These are phyloP conservation scores for Aspidapion aeneum DNA, from an alignment of 2,888 invertebrate genomes.

Conservation along the genomic window DNA sequence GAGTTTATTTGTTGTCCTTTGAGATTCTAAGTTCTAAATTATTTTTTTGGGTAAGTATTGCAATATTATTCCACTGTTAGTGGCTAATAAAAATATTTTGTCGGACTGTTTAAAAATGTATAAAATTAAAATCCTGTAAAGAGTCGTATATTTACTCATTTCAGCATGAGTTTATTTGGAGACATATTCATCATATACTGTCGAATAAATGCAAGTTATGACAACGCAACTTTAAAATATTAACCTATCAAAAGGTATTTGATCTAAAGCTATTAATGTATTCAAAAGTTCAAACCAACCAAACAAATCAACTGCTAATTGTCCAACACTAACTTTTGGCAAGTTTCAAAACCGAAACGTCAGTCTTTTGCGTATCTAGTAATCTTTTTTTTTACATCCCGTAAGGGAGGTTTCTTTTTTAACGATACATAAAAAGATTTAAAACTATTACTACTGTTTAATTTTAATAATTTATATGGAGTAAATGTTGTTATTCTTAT, in stretches of 20 bases:
- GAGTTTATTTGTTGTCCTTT: conserved; percentile 64
- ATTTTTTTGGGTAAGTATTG: conserved; percentile 12
- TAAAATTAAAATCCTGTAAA: conserved; percentile 74
- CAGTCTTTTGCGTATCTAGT: conserved; percentile 63
- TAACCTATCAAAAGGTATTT: conserved; percentile 63
- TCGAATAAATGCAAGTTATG: conserved; percentile 67
- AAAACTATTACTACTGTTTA: too few relatives aligned
- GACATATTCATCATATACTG: conserved; percentile 67
- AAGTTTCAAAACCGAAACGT: conserved; percentile 65
- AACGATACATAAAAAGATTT: too few relatives aligned
- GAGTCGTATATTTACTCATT: conserved; percentile 67
- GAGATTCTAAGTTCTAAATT: conserved; percentile 39
- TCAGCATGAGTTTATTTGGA: conserved; percentile 76
- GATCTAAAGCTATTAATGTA: conserved; percentile 67
- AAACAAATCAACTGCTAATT: conserved; percentile 61
- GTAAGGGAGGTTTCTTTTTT: conserved; percentile 63
- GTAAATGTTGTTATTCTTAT: conserved; percentile 70
- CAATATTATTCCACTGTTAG: conserved; percentile 30
- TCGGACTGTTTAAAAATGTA: conserved; percentile 69
- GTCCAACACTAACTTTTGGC: conserved; percentile 66
- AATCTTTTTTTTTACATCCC: conserved; percentile 75
- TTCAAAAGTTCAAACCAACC: conserved; percentile 72
- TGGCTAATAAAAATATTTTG: conserved; percentile 55
- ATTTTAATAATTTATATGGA: too few relatives aligned
- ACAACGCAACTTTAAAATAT: conserved; percentile 69